phyloP scores from a whole-genome alignment of 2,888 invertebrate species.

The Prosapia bicincta region DNA sequence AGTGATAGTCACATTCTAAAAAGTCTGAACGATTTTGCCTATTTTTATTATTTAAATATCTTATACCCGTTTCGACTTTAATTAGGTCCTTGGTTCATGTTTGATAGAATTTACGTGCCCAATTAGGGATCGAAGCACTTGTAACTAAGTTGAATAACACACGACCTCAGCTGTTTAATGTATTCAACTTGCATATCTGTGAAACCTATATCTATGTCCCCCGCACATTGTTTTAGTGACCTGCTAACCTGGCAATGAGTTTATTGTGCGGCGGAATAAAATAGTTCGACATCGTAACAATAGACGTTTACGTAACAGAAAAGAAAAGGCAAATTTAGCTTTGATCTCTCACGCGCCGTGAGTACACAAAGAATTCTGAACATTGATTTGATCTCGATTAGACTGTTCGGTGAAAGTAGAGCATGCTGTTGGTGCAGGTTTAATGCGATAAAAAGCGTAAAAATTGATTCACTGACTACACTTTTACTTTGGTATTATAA shows the following conservation, averaged over 20 bases:
- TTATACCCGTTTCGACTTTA: no score
- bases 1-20: no score
- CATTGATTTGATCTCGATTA: neutral
- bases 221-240: neutral
- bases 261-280: neutral
- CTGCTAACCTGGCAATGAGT: neutral
- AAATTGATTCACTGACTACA: no score
- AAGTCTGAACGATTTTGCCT: no score
- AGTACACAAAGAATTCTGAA: neutral
- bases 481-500: no score
- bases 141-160: neutral
- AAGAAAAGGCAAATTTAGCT: neutral
- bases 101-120: no score
- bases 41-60: no score
- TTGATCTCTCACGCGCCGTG: neutral
- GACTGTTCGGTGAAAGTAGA: neutral
- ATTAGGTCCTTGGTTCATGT: no score
- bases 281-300: neutral
- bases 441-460: neutral
- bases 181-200: neutral
- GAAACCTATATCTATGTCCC: neutral
- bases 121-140: no score
- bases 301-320: neutral
- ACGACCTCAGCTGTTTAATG: neutral
- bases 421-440: neutral